Conservation (phyloP, 2,888 invertebrate species). For the Leucophenga maculata region DNA sequence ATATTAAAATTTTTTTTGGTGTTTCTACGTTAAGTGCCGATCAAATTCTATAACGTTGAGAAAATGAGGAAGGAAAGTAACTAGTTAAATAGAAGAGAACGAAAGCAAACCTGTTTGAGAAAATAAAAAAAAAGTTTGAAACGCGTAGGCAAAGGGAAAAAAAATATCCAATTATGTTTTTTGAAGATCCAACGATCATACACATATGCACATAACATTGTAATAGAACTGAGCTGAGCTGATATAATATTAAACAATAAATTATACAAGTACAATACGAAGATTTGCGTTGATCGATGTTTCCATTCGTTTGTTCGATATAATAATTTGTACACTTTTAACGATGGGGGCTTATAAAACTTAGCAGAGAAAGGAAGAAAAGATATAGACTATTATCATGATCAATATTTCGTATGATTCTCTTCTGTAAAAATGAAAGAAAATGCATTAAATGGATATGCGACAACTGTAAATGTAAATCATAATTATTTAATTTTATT, state of each 20-base stretch:
- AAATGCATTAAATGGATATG: neutral
- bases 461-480: too few relatives aligned
- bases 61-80: neutral
- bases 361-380: too few relatives aligned
- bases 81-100: neutral
- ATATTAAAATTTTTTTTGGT: too few relatives aligned
- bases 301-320: too few relatives aligned
- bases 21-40: too few relatives aligned
- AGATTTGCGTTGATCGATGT: neutral
- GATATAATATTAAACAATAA: neutral
- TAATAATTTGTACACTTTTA: too few relatives aligned
- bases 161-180: neutral
- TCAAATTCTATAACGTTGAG: too few relatives aligned
- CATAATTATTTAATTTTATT: neutral
- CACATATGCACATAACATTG: neutral
- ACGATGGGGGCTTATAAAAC: too few relatives aligned
- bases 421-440: constrained; percentile 23
- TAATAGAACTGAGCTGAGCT: too few relatives aligned
- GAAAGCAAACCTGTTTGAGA: neutral
- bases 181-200: neutral
- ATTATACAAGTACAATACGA: constrained; percentile 7
- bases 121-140: neutral
- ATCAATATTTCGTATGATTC: too few relatives aligned
- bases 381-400: too few relatives aligned
- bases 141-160: constrained; percentile 31